A percentile compares a stretch with the other conserved stretches of the same genome.
These are phyloP conservation scores for Vandiemenella viatica DNA, from an alignment of 2,888 invertebrate genomes.

Conservation along the genomic window DNA sequence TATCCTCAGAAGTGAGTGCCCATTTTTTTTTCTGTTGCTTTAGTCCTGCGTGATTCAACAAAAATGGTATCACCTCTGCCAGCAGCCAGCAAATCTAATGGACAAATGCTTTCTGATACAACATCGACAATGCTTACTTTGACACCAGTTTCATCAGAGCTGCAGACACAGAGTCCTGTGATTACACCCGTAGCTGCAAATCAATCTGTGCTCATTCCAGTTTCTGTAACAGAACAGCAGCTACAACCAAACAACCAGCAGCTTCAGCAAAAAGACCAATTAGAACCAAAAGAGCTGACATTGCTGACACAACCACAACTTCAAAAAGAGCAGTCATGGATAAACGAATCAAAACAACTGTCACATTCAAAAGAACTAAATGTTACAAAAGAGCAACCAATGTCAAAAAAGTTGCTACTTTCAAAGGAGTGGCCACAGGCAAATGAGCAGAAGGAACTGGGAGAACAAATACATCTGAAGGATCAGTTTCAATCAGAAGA, in stretches of 20 bases:
- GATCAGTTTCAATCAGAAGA: too few species aligned
- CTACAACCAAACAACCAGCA: neutral
- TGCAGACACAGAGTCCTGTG: neutral
- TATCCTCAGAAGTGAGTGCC: too few species aligned
- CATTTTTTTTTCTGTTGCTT: too few species aligned
- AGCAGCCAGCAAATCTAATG: slow-evolving; percentile 18
- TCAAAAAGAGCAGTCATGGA: too few species aligned
- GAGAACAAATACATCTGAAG: too few species aligned
- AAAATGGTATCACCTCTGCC: slow-evolving; percentile 18
- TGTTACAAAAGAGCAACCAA: too few species aligned
- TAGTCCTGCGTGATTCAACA: neutral
- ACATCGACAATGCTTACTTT: slow-evolving; percentile 2
- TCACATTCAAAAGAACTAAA: too few species aligned
- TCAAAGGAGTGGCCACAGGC: too few species aligned
- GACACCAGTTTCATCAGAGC: slow-evolving; percentile 7
- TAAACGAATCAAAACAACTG: too few species aligned
- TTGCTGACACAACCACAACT: too few species aligned
- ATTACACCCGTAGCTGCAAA: neutral
- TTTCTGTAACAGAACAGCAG: neutral
- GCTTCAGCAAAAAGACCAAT: neutral
- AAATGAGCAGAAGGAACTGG: too few species aligned
- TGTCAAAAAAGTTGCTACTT: too few species aligned
- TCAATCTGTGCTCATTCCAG: neutral
- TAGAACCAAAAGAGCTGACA: neutral
- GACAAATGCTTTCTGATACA: slow-evolving; percentile 8